Percentiles rank a stretch among this genome's conserved stretches.
Conservation (phyloP, 2,797 vertebrate genomes). For the Morus bassanus region DNA sequence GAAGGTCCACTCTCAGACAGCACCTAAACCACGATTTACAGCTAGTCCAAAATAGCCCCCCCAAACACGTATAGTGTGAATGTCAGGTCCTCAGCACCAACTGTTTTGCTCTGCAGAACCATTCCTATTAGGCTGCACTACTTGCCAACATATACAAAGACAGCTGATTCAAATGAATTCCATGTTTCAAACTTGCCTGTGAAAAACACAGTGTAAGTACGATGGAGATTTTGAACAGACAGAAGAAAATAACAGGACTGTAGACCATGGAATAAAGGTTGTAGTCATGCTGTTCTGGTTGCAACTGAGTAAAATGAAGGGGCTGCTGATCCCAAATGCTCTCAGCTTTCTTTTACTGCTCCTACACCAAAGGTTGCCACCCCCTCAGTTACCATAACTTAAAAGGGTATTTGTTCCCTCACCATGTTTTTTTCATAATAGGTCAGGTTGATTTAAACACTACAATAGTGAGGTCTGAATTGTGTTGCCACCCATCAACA, state of each 20-base stretch:
- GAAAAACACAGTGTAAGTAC: neutral
- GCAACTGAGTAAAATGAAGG: constrained; percentile 6
- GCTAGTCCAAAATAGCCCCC: neutral
- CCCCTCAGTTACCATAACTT: neutral
- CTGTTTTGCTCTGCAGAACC: neutral
- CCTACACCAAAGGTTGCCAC: neutral
- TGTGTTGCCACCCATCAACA: neutral
- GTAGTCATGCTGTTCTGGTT: neutral
- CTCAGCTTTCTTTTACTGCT: neutral
- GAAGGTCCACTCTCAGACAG: neutral
- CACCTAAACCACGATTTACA: neutral
- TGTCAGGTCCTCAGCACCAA: neutral
- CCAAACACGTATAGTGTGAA: fast-evolving
- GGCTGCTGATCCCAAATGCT: neutral
- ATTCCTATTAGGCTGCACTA: neutral
- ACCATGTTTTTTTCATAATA: neutral
- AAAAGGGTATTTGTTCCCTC: neutral
- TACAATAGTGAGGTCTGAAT: neutral
- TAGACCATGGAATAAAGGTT: neutral
- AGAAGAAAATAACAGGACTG: neutral
- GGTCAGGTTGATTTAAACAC: neutral
- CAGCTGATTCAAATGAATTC: neutral
- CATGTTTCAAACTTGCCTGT: neutral
- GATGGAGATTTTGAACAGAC: neutral
- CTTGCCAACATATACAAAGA: neutral